Percentiles rank a stretch among this genome's conserved stretches.
Conservation (phyloP, 1,140 invertebrate species). For the Gyrodactylus salaris region DNA sequence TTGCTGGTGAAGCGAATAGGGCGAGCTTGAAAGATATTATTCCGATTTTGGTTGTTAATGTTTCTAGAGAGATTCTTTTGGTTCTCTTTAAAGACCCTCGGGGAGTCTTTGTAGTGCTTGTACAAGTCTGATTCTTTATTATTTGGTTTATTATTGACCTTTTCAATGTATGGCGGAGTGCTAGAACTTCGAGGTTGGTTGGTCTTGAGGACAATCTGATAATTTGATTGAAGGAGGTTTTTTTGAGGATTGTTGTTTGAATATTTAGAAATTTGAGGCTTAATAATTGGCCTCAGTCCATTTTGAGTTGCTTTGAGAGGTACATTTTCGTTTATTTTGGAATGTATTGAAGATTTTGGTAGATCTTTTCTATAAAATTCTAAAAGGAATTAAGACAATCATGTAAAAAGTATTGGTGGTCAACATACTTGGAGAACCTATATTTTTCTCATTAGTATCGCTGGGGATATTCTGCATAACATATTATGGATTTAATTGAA, state of each 20-base stretch:
- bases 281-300: too few species aligned
- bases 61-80: background rate
- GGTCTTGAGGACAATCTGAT: background rate
- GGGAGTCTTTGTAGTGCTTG: too few species aligned
- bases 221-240: background rate
- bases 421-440: background rate
- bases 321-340: too few species aligned
- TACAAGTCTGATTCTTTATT: too few species aligned
- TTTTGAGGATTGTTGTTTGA: background rate
- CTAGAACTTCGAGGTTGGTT: background rate
- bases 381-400: background rate
- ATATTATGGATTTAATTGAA: too few species aligned
- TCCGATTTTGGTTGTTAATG: background rate
- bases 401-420: background rate
- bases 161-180: too few species aligned
- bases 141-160: too few species aligned
- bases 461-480: background rate
- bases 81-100: too few species aligned
- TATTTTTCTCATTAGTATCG: background rate
- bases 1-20: background rate
- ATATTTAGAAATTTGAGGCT: too few species aligned
- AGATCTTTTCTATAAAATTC: background rate
- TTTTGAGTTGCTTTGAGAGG: too few species aligned
- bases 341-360: background rate
- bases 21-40: background rate